A percentile compares a stretch with the other conserved stretches of the same genome.
phyloP scores from a whole-genome alignment of 64 coral and sea anemone genomes.

The Actinia equina region DNA sequence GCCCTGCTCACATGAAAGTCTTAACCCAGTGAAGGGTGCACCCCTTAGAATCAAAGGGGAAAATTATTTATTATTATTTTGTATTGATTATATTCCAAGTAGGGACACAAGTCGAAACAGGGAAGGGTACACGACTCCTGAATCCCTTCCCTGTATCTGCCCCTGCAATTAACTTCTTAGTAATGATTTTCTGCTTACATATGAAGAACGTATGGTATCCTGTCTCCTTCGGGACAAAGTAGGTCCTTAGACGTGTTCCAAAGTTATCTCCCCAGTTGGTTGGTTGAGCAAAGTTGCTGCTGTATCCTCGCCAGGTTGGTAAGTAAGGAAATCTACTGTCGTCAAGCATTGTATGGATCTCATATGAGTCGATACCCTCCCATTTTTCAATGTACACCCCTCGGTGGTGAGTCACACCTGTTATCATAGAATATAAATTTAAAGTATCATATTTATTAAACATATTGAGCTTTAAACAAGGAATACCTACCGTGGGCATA shows the following conservation, averaged over 20 bases:
- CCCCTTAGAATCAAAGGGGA: no score
- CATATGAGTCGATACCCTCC: conserved; percentile 67
- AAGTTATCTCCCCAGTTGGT: conserved; percentile 80
- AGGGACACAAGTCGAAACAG: no score
- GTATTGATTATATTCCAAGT: no score
- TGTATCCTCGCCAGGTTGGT: conserved; percentile 28
- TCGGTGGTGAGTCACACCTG: not conserved
- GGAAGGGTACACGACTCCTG: not conserved
- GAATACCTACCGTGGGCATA: no score
- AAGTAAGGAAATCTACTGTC: conserved; percentile 58
- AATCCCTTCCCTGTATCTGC: not conserved
- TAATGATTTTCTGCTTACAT: not conserved
- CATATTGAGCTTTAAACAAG: no score
- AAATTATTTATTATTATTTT: no score
- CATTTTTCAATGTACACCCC: conserved; percentile 88
- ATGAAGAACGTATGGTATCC: conserved; percentile 25
- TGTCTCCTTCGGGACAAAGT: conserved; percentile 49
- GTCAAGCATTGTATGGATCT: conserved; percentile 34
- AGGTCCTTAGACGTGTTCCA: conserved; percentile 57
- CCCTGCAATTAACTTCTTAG: no score
- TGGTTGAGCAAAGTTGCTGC: conserved; percentile 63
- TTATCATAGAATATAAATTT: not conserved
- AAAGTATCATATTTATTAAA: not conserved
- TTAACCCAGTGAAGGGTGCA: no score
- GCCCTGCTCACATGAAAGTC: no score